A percentile compares a stretch with the other conserved stretches of the same genome.
Conservation (phyloP, 2,113 vertebrate species). For the Eptesicus fuscus region DNA sequence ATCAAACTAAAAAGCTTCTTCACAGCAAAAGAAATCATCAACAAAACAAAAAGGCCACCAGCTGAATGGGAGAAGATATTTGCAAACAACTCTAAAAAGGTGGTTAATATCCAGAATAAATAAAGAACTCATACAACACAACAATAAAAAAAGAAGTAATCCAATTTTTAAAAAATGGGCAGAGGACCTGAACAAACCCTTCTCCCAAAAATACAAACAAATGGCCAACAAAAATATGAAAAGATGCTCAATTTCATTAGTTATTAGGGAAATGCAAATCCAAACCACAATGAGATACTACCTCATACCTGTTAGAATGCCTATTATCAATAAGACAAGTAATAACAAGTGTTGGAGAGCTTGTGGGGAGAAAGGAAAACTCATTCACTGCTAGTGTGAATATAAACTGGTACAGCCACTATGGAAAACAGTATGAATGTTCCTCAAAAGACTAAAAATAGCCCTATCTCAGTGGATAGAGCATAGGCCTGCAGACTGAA, state of each 20-base stretch:
- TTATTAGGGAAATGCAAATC: not conserved
- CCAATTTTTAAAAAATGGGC: not conserved
- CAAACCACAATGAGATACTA: not conserved
- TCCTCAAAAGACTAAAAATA: not conserved
- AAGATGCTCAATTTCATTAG: not conserved
- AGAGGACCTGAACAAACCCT: not conserved
- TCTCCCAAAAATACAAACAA: not conserved
- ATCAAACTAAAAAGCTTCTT: not conserved
- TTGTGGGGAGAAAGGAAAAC: not conserved
- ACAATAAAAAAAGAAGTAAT: not conserved
- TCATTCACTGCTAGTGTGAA: not conserved
- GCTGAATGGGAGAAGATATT: not conserved
- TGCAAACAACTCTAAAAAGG: not conserved
- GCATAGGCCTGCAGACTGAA: no score
- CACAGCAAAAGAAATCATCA: not conserved
- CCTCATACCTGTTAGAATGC: not conserved
- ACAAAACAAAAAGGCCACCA: not conserved
- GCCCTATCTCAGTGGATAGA: no score
- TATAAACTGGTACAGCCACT: not conserved
- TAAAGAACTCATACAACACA: not conserved
- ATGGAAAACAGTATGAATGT: not conserved
- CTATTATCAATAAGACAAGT: not conserved
- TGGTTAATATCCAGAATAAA: not conserved
- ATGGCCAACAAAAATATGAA: not conserved
- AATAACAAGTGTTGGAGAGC: not conserved